These are phyloP conservation scores for Garrulus glandarius DNA, from an alignment of 2,797 vertebrate species.

Conservation along the genomic window DNA sequence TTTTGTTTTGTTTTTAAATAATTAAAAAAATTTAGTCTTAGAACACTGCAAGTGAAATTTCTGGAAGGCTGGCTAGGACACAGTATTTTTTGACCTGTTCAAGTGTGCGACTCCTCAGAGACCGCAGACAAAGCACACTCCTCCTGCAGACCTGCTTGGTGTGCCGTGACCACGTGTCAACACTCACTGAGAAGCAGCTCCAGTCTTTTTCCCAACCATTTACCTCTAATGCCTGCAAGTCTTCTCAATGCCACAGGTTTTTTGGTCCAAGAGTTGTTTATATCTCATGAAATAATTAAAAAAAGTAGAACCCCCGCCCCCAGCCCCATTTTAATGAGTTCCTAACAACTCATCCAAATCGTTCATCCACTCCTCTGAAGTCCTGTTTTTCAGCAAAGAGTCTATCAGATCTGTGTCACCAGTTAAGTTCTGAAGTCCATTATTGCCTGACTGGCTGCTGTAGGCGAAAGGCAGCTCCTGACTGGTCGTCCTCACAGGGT, in stretches of 20 bases:
- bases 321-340: conserved; percentile 78
- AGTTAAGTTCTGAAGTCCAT: conserved; percentile 80
- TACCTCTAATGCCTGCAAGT: conserved; percentile 54
- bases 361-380: conserved; percentile 96
- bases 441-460: conserved; percentile 77
- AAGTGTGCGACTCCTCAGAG: not conserved
- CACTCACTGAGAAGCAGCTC: conserved; percentile 41
- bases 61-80: conserved; percentile 34
- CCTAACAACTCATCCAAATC: conserved; percentile 94
- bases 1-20: conserved; percentile 41
- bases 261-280: conserved; percentile 79
- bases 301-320: conserved; percentile 25
- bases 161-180: not conserved
- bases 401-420: conserved; percentile 93
- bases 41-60: conserved; percentile 60
- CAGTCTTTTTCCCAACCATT: conserved; percentile 42
- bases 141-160: conserved; percentile 29
- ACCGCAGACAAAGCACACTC: not conserved
- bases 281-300: conserved; percentile 66
- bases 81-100: conserved; percentile 44
- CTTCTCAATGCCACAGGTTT: conserved; percentile 70
- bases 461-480: conserved; percentile 92
- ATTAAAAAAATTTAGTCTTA: conserved; percentile 12
- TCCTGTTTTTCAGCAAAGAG: conserved; percentile 92
- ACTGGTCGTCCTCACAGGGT: conserved; percentile 85